A percentile compares a stretch with the other conserved stretches of the same genome.
phyloP scores from a whole-genome alignment of 2,888 invertebrate genomes.

The Drosophila anomelani region DNA sequence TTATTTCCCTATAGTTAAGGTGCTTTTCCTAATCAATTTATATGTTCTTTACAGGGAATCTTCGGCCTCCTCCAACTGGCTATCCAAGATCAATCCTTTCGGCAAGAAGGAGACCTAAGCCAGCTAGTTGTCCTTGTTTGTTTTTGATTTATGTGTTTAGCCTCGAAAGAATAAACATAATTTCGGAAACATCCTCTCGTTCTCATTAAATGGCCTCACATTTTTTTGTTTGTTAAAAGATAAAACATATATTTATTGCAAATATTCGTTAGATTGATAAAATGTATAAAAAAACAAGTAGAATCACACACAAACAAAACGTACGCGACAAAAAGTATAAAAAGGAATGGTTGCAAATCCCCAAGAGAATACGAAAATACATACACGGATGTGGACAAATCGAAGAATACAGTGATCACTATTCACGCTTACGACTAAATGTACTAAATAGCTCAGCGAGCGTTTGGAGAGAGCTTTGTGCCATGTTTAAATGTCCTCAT shows the following conservation, averaged over 20 bases:
- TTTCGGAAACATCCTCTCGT: constrained; percentile 14
- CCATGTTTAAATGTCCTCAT: constrained; percentile 41
- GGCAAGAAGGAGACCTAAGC: constrained; percentile 86
- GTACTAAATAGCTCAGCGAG: constrained; percentile 39
- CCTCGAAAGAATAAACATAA: constrained; percentile 41
- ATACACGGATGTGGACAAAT: constrained; percentile 29
- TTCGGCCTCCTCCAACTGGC: constrained; percentile 86
- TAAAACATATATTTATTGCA: constrained; percentile 63
- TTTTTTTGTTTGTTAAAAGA: constrained; percentile 9
- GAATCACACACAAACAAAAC: constrained; percentile 40
- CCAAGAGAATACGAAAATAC: constrained; percentile 53
- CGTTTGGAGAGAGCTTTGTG: constrained; percentile 65
- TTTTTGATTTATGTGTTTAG: constrained; percentile 49
- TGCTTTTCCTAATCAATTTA: background rate
- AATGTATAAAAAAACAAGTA: constrained; percentile 51
- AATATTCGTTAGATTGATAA: constrained; percentile 46
- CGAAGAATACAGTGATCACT: constrained; percentile 14
- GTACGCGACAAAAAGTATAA: constrained; percentile 38
- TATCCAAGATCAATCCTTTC: constrained; percentile 92
- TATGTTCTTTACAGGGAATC: constrained; percentile 78
- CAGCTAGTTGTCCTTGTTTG: constrained; percentile 15
- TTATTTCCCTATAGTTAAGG: background rate
- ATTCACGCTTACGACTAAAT: constrained; percentile 23
- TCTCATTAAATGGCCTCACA: background rate
- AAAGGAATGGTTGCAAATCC: constrained; percentile 73